Evolutionary conservation across 2,797 vertebrate species (phyloP), one percentile per base, ranked within the genome.

Genomic region (Helicolenus hilgendorfi): DNA sequence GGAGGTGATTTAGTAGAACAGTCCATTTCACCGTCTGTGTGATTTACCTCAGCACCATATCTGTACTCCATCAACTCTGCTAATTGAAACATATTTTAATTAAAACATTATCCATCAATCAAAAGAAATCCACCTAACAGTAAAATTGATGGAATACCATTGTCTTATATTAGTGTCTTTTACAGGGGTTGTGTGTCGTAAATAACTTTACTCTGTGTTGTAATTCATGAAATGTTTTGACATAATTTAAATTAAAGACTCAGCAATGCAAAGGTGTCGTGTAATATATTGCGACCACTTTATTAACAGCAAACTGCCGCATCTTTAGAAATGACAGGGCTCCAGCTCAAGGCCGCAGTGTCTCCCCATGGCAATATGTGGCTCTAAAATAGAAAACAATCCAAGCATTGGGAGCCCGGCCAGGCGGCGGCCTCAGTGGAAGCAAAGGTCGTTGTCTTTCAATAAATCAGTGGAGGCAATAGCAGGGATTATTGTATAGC

Each of bases 391-490:
- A 62, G 83, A 90, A 94, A 94, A 94, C 92, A 92, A 94, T 92
- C 80, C 81, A 80, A 41, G 75, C 78, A 79, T 82, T 74, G 91
- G 89, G 90, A 93, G 72, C 56, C 4, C 20, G 70, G 82, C 89
- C 89, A 86, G 89, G 72, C 78, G 36, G 77, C 10, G 4, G 58
- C 29, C 88, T 84, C 85, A n/a, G 65, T 73, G 83, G 88, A 89
- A 88, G 81, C 89, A 91, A 83, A 93, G 92, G 93, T 92, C 72
- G 73, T 90, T 93, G 91, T 94, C 89, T 91, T 89, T 89, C 92
- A 91, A 95, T 96, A 95, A 96, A 96, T 95, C 94, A 94, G 65
- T 27, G 24, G 63, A 81, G 84, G 88, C 90, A 87, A 91, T 89
- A 85, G 90, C 72, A 85, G 81, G 85, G 91, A 92, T 93, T 85